Base-by-base conservation (phyloP, 2,888 invertebrate genomes). In the Cetonia aurata region DNA sequence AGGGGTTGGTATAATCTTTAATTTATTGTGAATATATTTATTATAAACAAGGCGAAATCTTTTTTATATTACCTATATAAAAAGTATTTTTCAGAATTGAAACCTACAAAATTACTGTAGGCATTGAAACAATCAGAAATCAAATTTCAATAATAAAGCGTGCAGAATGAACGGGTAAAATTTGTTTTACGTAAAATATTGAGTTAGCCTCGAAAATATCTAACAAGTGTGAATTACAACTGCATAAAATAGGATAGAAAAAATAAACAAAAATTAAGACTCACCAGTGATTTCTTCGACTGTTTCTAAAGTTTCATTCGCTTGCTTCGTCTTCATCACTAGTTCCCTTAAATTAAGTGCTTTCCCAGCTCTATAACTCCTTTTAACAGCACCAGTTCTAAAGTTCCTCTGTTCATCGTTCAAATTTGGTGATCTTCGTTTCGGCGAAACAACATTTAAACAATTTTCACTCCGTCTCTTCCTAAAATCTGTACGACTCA, bases 261-360 rank as follows among this genome's bases (percentile, higher is more conserved):
- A 44, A 10, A 3, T n/a, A n/a, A 44, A 10, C 44, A n/a, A 44
- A 10, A 44, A 44, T 48, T 15, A 50, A 19, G 10, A 13, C 55
- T 57, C 42, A 67, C 53, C 19, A 17, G 19, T 3, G 19, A 9
- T 25, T 53, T 69, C 57, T 46, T 41, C 17, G 17, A 41, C 41
- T 17, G 17, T 46, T 44, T 17, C 31, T 12, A 42, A 25, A n/a
- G 15, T 53, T 42, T 15, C 42, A 57, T 15, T 44, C 65, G 9
- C 31, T 53, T 13, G 59, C 72, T 52, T 72, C 33, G 57, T 44
- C 8, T 48, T 72, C 25, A 55, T 37, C 9, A 69, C 68, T 3
- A 73, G 62, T 25, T 71, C 71, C 33, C 70, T 70, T 10, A 79
- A 57, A 71, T 77, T 78, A 42, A 80, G 72, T 13, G 77, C 78